Evolutionary conservation across 2,797 vertebrate genomes (phyloP).

Genomic region (Malacoctenus gilli): DNA sequence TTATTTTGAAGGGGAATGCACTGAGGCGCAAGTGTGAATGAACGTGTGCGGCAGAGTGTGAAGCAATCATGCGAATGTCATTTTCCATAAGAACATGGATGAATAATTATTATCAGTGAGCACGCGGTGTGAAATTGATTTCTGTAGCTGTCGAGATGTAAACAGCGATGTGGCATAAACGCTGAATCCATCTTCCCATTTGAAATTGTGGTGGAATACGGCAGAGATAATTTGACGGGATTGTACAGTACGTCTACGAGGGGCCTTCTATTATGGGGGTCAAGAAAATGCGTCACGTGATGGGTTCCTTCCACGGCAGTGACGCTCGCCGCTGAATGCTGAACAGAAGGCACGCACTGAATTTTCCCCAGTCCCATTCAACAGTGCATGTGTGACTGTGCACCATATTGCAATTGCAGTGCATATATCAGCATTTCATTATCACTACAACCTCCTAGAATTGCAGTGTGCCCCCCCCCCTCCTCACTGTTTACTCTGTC

Average conservation of each 20-base stretch:
- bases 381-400: conserved; percentile 19
- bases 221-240: conserved; percentile 11
- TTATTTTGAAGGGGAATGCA: conserved; percentile 22
- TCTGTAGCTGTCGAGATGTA: conserved; percentile 29
- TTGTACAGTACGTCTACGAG: background rate
- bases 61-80: conserved; percentile 45
- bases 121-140: conserved; percentile 51
- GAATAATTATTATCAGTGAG: conserved; percentile 48
- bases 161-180: conserved; percentile 9
- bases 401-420: conserved; percentile 15
- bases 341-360: conserved; percentile 25
- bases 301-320: conserved; percentile 30
- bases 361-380: conserved; percentile 35
- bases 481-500: background rate
- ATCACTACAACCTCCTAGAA: conserved; percentile 6
- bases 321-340: conserved; percentile 18
- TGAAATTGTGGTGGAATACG: background rate
- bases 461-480: too few species aligned
- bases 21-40: background rate
- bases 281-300: background rate
- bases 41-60: conserved; percentile 10
- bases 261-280: background rate
- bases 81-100: conserved; percentile 44
- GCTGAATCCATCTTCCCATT: background rate
- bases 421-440: conserved; percentile 44